A percentile compares a stretch with the other conserved stretches of the same genome.
Evolutionary conservation across 1,140 invertebrate species (phyloP).

Genomic region (Macrostomum lignano): DNA sequence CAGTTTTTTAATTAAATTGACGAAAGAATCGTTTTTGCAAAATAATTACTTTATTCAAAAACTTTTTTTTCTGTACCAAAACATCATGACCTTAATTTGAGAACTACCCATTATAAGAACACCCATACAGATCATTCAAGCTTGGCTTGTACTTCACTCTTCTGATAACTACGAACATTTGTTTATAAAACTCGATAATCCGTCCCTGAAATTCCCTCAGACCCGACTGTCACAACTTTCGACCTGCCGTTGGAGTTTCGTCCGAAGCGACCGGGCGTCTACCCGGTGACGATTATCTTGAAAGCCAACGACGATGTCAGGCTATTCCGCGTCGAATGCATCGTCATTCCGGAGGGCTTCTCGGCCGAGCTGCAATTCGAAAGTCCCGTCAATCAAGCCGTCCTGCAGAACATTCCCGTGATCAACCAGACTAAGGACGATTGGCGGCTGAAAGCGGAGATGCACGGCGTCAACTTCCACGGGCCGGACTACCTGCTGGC

Average conservation of each 20-base stretch:
- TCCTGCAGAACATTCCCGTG: conserved; percentile 24
- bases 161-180: too few relatives aligned
- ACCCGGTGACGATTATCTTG: conserved; percentile 15
- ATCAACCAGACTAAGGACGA: conserved; percentile 20
- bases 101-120: too few relatives aligned
- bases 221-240: conserved; percentile 7
- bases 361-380: conserved; percentile 19
- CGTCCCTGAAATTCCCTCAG: too few relatives aligned
- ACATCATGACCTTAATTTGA: too few relatives aligned
- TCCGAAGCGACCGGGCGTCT: conserved; percentile 16
- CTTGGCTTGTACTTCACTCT: too few relatives aligned
- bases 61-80: too few relatives aligned
- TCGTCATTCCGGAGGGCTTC: conserved; percentile 19
- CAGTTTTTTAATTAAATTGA: too few relatives aligned
- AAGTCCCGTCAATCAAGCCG: conserved; percentile 18
- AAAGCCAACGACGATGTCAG: conserved; percentile 17
- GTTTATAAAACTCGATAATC: too few relatives aligned
- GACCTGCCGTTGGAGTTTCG: conserved; percentile 18
- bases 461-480: conserved; percentile 16
- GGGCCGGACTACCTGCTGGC: conserved; percentile 16
- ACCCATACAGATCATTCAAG: too few relatives aligned
- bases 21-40: too few relatives aligned
- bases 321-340: conserved; percentile 21
- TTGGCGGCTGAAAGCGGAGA: conserved; percentile 15
- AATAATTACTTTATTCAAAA: too few relatives aligned